Evolutionary conservation across 1,140 invertebrate genomes (phyloP), one percentile per base, ranked within the genome.

Genomic region (Ladona fulva): DNA sequence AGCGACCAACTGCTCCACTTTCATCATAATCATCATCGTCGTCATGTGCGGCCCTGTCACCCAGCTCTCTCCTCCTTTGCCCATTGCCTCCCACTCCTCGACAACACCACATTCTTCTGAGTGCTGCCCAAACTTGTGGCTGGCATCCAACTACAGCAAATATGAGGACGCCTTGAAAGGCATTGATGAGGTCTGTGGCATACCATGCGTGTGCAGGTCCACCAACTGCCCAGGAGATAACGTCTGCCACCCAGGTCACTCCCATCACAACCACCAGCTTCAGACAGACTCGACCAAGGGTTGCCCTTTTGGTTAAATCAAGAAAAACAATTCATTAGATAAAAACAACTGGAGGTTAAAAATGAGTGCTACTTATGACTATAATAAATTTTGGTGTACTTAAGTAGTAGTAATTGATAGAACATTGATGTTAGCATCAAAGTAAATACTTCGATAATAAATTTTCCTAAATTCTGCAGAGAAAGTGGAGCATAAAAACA

Each of bases 71-170:
- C 12, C 52, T 16, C 52, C 52, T 66, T 12, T 22, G 16, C 3
- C 52, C 52, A 66, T 66, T 66, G 52, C 52, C 52, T 66, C 3
- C 52, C 14, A 66, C 12, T 22, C n/a, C n/a, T 16, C 74, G 1
- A n/a, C 16, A 24, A 8, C 89, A 88, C 86, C 89, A 87, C 78
- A 92, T 84, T 77, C 91, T 86, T 81, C 91, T 91, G 16, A 92
- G 84, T 24, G 91, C 91, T 24, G 90, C 88, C 83, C 91, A 89
- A 42, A 92, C 89, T 86, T 93, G 92, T n/a, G 93, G 93, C 86
- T 95, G 94, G 84, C 93, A 94, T 29, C 93, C 93, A 75, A 95
- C 93, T 66, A 95, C 94, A 79, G 93, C 89, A 84, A 96, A 96
- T 77, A 96, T 95, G 82, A 95, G 90, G n/a, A 95, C 90, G 66